A percentile compares a stretch with the other conserved stretches of the same genome.
These are phyloP conservation scores for Chromoteleia sp. DNA, from an alignment of 2,888 invertebrate species.

Conservation along the genomic window DNA sequence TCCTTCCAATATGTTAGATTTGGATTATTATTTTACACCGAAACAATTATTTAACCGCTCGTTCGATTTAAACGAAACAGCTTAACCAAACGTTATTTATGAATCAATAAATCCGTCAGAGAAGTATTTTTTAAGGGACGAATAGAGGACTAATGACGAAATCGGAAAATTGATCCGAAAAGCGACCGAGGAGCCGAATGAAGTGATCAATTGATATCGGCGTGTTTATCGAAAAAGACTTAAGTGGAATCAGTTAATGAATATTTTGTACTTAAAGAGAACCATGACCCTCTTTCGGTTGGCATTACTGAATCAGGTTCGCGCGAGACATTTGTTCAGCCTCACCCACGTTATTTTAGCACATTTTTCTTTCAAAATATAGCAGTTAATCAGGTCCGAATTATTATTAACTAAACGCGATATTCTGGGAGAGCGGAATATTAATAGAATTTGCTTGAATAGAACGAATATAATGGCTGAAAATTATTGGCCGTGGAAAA, in stretches of 20 bases:
- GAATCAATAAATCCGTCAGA: too few relatives aligned
- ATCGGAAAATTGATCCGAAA: not conserved
- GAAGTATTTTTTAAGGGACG: not conserved
- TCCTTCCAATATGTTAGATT: too few relatives aligned
- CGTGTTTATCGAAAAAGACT: not conserved
- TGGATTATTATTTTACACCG: too few relatives aligned
- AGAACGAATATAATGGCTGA: conserved; percentile 15
- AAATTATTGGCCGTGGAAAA: conserved; percentile 22
- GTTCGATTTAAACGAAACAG: too few relatives aligned
- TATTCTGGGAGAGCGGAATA: conserved; percentile 33
- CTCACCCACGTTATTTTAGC: conserved; percentile 43
- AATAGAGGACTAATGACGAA: not conserved
- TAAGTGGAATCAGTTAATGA: not conserved
- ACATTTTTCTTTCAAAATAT: conserved; percentile 48
- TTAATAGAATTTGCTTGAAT: conserved; percentile 43
- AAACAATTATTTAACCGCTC: too few relatives aligned
- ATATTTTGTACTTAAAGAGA: conserved; percentile 19
- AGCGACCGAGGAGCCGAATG: not conserved
- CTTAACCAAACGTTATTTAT: too few relatives aligned
- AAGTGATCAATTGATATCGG: not conserved
- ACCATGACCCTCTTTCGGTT: conserved; percentile 32
- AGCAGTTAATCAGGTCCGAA: conserved; percentile 43
- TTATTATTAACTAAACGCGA: conserved; percentile 51
- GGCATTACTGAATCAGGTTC: conserved; percentile 16
- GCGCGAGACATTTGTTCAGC: conserved; percentile 12